These are phyloP conservation scores for Argopecten irradians DNA, from an alignment of 1,140 invertebrate species.

Conservation along the genomic window DNA sequence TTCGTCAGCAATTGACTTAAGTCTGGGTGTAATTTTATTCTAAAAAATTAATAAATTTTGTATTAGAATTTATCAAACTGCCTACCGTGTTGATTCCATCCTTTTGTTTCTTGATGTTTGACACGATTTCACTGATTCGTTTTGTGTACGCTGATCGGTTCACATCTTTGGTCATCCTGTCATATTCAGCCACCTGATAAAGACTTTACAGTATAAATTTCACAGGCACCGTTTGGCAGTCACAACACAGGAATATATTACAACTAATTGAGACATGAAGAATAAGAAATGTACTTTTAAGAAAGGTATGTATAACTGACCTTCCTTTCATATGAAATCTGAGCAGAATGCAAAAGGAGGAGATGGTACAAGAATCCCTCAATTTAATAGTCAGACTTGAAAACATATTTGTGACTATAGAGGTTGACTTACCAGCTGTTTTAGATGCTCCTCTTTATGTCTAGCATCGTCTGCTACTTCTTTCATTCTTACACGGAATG, in stretches of 20 bases:
- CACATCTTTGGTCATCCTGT: constrained; percentile 83
- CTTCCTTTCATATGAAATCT: too few relatives aligned
- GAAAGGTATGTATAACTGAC: too few relatives aligned
- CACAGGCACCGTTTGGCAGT: not conserved
- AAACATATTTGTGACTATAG: too few relatives aligned
- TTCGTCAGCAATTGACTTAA: too few relatives aligned
- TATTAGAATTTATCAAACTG: not conserved
- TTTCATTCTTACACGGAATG: constrained; percentile 77
- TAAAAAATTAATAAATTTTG: too few relatives aligned
- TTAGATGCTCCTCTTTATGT: constrained; percentile 78
- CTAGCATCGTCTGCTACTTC: constrained; percentile 78
- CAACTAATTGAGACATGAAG: not conserved
- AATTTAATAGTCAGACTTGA: too few relatives aligned
- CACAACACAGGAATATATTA: not conserved
- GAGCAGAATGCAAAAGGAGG: too few relatives aligned
- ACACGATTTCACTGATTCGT: constrained; percentile 94
- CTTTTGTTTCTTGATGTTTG: constrained; percentile 95
- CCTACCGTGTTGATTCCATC: constrained; percentile 89
- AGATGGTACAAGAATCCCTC: too few relatives aligned
- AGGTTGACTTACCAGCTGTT: constrained; percentile 74
- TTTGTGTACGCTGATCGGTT: constrained; percentile 91
- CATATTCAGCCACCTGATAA: constrained; percentile 81
- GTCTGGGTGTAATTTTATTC: too few relatives aligned
- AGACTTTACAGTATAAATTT: not conserved
- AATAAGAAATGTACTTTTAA: not conserved